Evolutionary conservation across 2,113 vertebrate genomes (phyloP).

Genomic region (Sinocyclocheilus anshuiensis): DNA sequence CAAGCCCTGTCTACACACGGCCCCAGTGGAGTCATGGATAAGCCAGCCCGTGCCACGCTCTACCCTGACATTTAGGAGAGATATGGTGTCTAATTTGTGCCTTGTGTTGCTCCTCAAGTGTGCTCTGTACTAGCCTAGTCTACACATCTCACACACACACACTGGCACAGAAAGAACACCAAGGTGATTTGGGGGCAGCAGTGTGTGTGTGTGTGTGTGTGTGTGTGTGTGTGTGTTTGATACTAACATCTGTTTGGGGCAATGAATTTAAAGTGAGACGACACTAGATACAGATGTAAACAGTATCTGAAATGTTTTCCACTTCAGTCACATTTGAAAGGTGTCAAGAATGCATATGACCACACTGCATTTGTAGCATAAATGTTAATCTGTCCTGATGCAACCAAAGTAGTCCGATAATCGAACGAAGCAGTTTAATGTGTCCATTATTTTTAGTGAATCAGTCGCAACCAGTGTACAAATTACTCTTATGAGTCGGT

Average conservation of each 20-base stretch:
- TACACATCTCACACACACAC: conserved; percentile 6
- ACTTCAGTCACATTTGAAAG: background rate
- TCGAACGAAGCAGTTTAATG: no score
- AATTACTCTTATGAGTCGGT: background rate
- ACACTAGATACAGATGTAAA: background rate
- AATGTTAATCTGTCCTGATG: no score
- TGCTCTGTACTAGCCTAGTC: conserved; percentile 13
- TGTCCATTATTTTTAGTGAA: no score
- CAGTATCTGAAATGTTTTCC: background rate
- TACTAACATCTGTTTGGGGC: background rate
- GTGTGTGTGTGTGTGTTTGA: background rate
- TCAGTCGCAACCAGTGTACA: background rate
- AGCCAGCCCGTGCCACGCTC: background rate
- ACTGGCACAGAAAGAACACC: conserved; percentile 15
- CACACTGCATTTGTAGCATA: background rate
- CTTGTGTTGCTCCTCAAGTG: conserved; percentile 61
- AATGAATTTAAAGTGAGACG: background rate
- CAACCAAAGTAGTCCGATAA: no score
- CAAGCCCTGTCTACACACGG: background rate
- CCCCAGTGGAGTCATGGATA: background rate
- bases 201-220: background rate
- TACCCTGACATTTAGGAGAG: conserved; percentile 66
- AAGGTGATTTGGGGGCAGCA: background rate
- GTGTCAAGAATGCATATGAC: background rate
- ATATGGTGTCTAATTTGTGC: conserved; percentile 62